These are phyloP conservation scores for Acleris emargana DNA, from an alignment of 2,888 invertebrate species.

Conservation along the genomic window DNA sequence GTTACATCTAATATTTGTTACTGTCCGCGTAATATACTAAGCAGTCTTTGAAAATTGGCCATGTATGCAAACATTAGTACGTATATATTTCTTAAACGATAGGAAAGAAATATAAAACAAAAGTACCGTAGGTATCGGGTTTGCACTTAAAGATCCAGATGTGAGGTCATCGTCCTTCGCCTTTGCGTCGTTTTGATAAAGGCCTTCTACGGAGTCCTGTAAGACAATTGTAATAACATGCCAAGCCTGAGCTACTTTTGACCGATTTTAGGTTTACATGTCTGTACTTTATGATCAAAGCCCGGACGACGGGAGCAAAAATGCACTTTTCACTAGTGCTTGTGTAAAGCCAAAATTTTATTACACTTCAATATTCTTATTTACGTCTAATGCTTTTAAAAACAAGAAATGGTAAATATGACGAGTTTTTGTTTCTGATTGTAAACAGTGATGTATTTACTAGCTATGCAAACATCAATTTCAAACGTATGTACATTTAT, in stretches of 20 bases:
- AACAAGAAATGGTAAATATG: too few relatives aligned
- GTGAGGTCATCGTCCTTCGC: conserved; percentile 64
- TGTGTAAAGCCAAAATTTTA: too few relatives aligned
- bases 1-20: conserved; percentile 8
- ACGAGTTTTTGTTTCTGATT: too few relatives aligned
- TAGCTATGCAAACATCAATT: too few relatives aligned
- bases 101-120: conserved; percentile 38
- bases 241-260: conserved; percentile 58
- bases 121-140: conserved; percentile 58
- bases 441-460: too few relatives aligned
- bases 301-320: too few relatives aligned
- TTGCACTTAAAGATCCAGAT: conserved; percentile 54
- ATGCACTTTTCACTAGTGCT: too few relatives aligned
- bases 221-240: conserved; percentile 71
- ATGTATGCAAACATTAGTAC: conserved; percentile 22
- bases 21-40: conserved; percentile 1
- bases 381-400: too few relatives aligned
- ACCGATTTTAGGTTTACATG: conserved; percentile 7
- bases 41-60: neutral
- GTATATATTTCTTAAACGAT: conserved; percentile 27
- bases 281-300: conserved; percentile 14
- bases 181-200: conserved; percentile 66
- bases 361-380: too few relatives aligned
- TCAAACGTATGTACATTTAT: too few relatives aligned
- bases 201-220: conserved; percentile 71